Percentiles rank a stretch among this genome's conserved stretches.
phyloP scores from a whole-genome alignment of 2,888 invertebrate species.

The Plebejus melissa region DNA sequence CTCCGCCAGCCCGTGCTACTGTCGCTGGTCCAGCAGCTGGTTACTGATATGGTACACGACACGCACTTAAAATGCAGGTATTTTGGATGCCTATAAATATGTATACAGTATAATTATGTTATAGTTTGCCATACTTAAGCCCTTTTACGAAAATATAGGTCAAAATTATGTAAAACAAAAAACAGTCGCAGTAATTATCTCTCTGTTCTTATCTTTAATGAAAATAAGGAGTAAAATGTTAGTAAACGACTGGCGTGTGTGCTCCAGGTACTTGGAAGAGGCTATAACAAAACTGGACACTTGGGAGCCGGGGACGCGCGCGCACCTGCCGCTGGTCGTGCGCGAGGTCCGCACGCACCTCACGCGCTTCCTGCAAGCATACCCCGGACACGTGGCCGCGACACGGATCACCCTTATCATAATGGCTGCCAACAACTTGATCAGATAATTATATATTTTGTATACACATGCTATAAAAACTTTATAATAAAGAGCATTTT shows the following conservation, averaged over 20 bases:
- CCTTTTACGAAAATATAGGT: no score
- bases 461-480: conserved; percentile 17
- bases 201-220: neutral
- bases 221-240: neutral
- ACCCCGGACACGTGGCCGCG: conserved; percentile 83
- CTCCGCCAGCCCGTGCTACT: conserved; percentile 91
- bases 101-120: neutral
- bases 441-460: conserved; percentile 42
- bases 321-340: conserved; percentile 88
- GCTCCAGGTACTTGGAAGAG: conserved; percentile 89
- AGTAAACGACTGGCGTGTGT: neutral
- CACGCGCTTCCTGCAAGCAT: conserved; percentile 57
- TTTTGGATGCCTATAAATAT: neutral
- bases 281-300: conserved; percentile 88
- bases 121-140: no score
- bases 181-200: no score
- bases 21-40: conserved; percentile 95
- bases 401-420: conserved; percentile 83
- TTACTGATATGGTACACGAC: conserved; percentile 91
- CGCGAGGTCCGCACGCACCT: conserved; percentile 84
- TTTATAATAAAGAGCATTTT: neutral
- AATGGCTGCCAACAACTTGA: conserved; percentile 78
- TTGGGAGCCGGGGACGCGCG: conserved; percentile 84
- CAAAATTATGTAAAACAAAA: no score
- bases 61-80: conserved; percentile 77